Evolutionary conservation across 2,113 vertebrate genomes (phyloP).

Genomic region (Coturnix japonica): DNA sequence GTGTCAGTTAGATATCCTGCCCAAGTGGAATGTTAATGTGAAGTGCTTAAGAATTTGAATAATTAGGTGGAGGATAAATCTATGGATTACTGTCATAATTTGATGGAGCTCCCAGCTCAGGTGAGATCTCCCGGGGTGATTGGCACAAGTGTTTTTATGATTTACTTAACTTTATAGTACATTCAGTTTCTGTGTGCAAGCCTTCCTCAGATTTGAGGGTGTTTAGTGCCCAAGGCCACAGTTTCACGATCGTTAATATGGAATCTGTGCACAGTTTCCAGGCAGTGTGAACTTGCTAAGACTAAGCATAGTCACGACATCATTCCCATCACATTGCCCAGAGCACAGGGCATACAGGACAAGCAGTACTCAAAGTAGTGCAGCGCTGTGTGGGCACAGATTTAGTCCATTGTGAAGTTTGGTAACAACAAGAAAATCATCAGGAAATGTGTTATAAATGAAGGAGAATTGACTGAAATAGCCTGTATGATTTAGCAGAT

Average conservation of each 20-base stretch:
- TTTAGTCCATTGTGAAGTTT: not conserved
- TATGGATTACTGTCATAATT: constrained; percentile 4
- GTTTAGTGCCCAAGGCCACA: not conserved
- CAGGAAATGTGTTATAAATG: not conserved
- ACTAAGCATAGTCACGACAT: accelerated
- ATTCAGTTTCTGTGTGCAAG: not conserved
- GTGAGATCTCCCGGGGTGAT: constrained; percentile 2
- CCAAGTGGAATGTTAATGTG: constrained; percentile 61
- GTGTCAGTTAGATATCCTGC: constrained; percentile 10
- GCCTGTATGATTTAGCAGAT: not conserved
- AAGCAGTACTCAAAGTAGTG: not conserved
- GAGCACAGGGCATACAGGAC: not conserved
- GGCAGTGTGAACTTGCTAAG: not conserved
- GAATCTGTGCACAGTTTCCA: not conserved
- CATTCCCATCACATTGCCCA: not conserved
- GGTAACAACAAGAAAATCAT: not conserved
- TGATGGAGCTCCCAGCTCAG: not conserved
- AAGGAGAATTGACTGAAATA: not conserved
- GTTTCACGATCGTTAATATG: not conserved
- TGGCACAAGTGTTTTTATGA: not conserved
- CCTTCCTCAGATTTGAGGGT: not conserved
- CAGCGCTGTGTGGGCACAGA: not conserved
- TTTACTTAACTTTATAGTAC: not conserved
- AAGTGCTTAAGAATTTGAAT: constrained; percentile 40
- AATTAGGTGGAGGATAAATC: constrained; percentile 18